Evolutionary conservation across 2,888 invertebrate species (phyloP).

Genomic region (Caprella mutica): DNA sequence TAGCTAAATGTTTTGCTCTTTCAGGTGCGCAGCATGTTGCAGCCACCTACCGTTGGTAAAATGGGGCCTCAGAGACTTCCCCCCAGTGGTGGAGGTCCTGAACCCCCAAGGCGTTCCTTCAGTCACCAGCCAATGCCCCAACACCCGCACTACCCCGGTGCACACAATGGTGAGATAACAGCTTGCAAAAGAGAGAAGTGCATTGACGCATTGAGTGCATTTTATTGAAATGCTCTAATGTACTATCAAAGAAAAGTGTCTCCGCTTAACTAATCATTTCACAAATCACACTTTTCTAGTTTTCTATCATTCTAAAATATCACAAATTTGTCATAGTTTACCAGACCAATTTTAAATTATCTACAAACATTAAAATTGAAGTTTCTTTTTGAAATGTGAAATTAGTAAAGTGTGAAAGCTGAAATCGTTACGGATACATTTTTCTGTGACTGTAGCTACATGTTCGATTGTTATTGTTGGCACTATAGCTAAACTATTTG

Average conservation of each 20-base stretch:
- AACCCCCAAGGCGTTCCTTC: slow-evolving; percentile 39
- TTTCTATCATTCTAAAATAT: neutral
- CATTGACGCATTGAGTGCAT: neutral
- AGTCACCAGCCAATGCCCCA: slow-evolving; percentile 36
- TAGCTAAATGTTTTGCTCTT: neutral
- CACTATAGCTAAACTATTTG: too few relatives aligned
- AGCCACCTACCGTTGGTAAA: slow-evolving; percentile 36
- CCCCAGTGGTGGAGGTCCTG: slow-evolving; percentile 39
- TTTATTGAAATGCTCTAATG: too few relatives aligned
- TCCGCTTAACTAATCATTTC: neutral
- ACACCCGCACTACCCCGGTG: slow-evolving; percentile 36
- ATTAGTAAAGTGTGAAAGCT: too few relatives aligned
- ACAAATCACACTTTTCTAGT: neutral
- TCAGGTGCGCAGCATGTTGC: slow-evolving; percentile 37
- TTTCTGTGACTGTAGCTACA: too few relatives aligned
- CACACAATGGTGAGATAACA: slow-evolving; percentile 39
- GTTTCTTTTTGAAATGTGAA: too few relatives aligned
- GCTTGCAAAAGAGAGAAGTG: neutral
- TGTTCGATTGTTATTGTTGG: too few relatives aligned
- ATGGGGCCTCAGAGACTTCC: slow-evolving; percentile 37
- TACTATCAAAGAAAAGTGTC: too few relatives aligned
- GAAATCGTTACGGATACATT: too few relatives aligned
- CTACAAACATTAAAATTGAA: too few relatives aligned
- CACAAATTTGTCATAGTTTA: too few relatives aligned
- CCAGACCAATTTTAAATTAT: too few relatives aligned